phyloP scores from a whole-genome alignment of 2,797 vertebrate species.

The Enteromius paludinosus region DNA sequence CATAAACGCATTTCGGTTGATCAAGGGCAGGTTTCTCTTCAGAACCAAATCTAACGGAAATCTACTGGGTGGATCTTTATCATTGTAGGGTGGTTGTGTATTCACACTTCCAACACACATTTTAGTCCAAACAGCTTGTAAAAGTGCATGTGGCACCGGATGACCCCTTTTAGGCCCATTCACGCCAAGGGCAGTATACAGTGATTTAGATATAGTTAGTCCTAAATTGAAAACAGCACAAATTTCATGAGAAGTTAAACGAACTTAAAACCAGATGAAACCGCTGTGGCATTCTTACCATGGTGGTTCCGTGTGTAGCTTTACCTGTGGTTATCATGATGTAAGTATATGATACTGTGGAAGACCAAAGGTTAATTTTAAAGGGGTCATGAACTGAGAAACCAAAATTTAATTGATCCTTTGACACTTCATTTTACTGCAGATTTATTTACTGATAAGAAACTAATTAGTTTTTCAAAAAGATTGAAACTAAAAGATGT shows the following conservation, averaged over 20 bases:
- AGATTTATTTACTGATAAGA: background rate
- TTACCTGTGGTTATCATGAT: background rate
- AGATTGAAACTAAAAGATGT: background rate
- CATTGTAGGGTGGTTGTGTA: no score
- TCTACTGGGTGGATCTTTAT: no score
- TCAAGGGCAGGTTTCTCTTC: no score
- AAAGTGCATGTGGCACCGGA: no score
- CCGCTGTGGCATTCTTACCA: background rate
- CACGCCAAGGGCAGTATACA: background rate
- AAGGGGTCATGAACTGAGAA: background rate
- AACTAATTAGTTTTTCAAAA: background rate
- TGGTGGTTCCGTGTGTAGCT: background rate
- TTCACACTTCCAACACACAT: no score
- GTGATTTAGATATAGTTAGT: background rate
- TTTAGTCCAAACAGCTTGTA: no score
- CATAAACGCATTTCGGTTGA: no score
- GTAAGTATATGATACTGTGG: background rate
- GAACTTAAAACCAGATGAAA: background rate
- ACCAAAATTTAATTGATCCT: background rate
- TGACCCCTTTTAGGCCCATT: background rate
- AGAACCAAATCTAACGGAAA: no score
- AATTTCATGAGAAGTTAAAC: background rate
- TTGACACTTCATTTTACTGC: background rate
- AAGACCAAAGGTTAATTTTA: background rate
- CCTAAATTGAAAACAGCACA: background rate